Evolutionary conservation across 2,888 invertebrate species (phyloP).

Genomic region (Ommatoiulus sabulosus): DNA sequence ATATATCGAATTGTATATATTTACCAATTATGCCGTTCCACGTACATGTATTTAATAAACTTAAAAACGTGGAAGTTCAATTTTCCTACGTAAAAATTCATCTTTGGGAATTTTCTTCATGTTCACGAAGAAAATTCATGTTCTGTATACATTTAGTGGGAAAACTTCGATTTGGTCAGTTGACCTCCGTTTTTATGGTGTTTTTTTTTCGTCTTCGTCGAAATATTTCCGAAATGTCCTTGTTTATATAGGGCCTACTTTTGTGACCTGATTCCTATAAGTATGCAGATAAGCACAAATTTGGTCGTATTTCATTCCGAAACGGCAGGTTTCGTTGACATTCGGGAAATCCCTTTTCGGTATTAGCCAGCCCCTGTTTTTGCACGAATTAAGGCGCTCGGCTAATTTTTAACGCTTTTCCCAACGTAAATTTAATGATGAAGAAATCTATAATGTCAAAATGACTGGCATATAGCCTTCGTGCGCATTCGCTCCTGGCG

Average conservation of each 20-base stretch:
- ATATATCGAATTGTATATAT: no score
- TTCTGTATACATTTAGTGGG: no score
- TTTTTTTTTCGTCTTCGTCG: not conserved
- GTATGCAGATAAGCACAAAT: not conserved
- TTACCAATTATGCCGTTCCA: no score
- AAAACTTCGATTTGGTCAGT: not conserved
- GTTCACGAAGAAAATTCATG: no score
- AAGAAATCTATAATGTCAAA: not conserved
- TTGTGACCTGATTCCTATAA: slow-evolving; percentile 35
- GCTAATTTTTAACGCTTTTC: slow-evolving; percentile 9
- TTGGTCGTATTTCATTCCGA: slow-evolving; percentile 1
- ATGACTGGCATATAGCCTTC: not conserved
- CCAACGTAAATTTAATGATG: not conserved
- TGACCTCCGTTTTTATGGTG: not conserved
- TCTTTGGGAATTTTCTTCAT: no score
- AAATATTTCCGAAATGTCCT: slow-evolving; percentile 17
- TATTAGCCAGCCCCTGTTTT: not conserved
- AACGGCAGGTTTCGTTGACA: not conserved
- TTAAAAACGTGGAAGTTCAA: no score
- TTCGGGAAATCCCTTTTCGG: not conserved
- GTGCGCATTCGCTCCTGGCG: not conserved
- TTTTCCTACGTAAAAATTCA: no score
- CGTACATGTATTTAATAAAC: no score
- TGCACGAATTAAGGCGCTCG: not conserved
- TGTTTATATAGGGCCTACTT: slow-evolving; percentile 1